phyloP scores from a whole-genome alignment of 2,797 vertebrate genomes.

The Champsocephalus gunnari region DNA sequence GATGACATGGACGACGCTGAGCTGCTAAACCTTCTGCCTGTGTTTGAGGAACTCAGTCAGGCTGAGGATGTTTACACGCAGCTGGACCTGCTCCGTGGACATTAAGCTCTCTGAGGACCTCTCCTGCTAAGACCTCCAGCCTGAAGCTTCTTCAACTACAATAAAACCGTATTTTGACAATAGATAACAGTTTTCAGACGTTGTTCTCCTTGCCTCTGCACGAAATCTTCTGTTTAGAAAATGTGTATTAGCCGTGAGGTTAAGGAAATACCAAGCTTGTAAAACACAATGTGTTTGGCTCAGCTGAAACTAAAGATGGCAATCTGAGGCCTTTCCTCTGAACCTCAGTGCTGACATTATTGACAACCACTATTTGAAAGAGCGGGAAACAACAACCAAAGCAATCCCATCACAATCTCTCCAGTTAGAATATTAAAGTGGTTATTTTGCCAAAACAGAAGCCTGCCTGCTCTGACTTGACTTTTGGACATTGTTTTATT shows the following conservation, averaged over 20 bases:
- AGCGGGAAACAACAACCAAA: slow-evolving; percentile 65
- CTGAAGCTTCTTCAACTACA: slow-evolving; percentile 23
- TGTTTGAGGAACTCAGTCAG: slow-evolving; percentile 93
- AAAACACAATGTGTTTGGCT: slow-evolving; percentile 42
- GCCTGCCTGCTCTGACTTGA: slow-evolving; percentile 75
- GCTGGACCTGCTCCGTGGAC: slow-evolving; percentile 90
- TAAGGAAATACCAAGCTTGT: slow-evolving; percentile 39
- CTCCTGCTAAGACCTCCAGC: neutral
- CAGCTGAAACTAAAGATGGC: slow-evolving; percentile 29
- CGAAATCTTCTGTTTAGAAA: slow-evolving; percentile 48
- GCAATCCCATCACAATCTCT: slow-evolving; percentile 57
- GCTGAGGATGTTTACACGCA: slow-evolving; percentile 90
- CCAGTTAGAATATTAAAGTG: slow-evolving; percentile 55
- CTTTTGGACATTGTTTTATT: slow-evolving; percentile 56
- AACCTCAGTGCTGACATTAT: slow-evolving; percentile 40
- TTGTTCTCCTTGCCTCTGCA: slow-evolving; percentile 35
- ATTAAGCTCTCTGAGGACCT: slow-evolving; percentile 59
- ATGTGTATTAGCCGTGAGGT: slow-evolving; percentile 6
- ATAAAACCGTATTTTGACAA: slow-evolving; percentile 6
- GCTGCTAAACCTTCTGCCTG: slow-evolving; percentile 91
- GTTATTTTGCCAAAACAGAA: slow-evolving; percentile 80
- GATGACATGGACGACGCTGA: slow-evolving; percentile 92
- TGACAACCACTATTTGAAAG: slow-evolving; percentile 54
- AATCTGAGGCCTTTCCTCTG: slow-evolving; percentile 54
- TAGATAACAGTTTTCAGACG: slow-evolving; percentile 19